A percentile compares a stretch with the other conserved stretches of the same genome.
Conservation (phyloP, 2,113 vertebrate genomes). For the Myotis lucifugus region DNA sequence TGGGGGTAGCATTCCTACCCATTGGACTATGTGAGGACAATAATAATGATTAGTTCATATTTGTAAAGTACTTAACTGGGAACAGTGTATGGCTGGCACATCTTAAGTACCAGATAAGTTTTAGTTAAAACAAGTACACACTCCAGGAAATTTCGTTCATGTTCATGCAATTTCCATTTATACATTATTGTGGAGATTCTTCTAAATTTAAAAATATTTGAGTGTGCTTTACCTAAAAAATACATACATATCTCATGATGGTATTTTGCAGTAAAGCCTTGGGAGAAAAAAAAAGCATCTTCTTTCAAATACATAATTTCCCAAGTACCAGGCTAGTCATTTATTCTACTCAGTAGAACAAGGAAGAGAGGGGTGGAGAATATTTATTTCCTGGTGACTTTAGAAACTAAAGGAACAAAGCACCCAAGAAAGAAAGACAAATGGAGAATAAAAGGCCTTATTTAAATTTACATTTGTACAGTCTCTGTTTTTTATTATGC, state of each 20-base stretch:
- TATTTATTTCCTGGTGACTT: not conserved
- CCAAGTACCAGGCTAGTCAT: not conserved
- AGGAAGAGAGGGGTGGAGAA: not conserved
- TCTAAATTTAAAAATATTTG: constrained; percentile 24
- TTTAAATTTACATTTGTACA: constrained; percentile 13
- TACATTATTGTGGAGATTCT: not conserved
- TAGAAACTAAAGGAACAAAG: not conserved
- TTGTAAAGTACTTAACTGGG: not conserved
- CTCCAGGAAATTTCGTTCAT: not conserved
- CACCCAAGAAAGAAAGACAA: not conserved
- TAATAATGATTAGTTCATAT: not conserved
- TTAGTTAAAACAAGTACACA: not conserved
- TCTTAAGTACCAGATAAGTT: not conserved
- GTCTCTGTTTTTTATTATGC: not conserved
- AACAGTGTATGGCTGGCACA: not conserved
- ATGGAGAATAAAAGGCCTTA: not conserved
- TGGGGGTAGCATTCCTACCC: not conserved
- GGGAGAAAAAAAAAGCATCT: not conserved
- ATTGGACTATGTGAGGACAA: not conserved
- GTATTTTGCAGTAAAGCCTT: not conserved
- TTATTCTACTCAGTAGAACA: not conserved
- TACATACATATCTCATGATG: not conserved
- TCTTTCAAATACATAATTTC: constrained; percentile 12
- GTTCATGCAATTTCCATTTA: not conserved
- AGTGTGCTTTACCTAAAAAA: not conserved